Percentiles rank a stretch among this genome's conserved stretches.
These are phyloP conservation scores for Synergus gifuensis DNA, from an alignment of 2,888 invertebrate species.

Conservation along the genomic window DNA sequence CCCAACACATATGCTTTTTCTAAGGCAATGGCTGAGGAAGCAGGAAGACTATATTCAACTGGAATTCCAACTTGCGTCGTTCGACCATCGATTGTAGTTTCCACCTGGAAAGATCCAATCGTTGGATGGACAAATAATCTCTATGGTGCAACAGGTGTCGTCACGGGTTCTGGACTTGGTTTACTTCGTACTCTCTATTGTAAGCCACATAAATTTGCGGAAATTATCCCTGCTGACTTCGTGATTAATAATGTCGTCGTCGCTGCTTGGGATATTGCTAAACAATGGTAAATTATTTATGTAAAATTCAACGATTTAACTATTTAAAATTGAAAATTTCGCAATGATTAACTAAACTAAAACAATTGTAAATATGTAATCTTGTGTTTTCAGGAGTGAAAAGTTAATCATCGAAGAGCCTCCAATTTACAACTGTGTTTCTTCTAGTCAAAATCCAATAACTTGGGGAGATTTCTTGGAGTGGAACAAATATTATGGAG, in stretches of 20 bases:
- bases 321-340: neutral
- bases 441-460: slow-evolving; percentile 89
- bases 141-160: slow-evolving; percentile 83
- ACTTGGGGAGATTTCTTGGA: slow-evolving; percentile 85
- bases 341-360: neutral
- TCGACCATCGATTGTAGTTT: slow-evolving; percentile 82
- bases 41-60: slow-evolving; percentile 79
- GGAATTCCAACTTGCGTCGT: slow-evolving; percentile 84
- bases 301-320: neutral
- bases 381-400: slow-evolving; percentile 44
- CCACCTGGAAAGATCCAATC: slow-evolving; percentile 76
- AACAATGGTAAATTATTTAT: slow-evolving; percentile 58
- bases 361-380: neutral
- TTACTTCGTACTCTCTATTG: slow-evolving; percentile 82
- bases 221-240: slow-evolving; percentile 85
- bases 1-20: slow-evolving; percentile 88
- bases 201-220: slow-evolving; percentile 79
- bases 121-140: slow-evolving; percentile 85
- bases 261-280: slow-evolving; percentile 79
- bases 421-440: slow-evolving; percentile 91
- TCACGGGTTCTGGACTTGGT: slow-evolving; percentile 80
- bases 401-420: slow-evolving; percentile 70
- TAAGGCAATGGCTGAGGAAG: slow-evolving; percentile 85
- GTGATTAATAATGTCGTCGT: slow-evolving; percentile 82
- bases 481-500: slow-evolving; percentile 79